These are phyloP conservation scores for Pantelozetes paolii DNA, from an alignment of 2,888 invertebrate genomes.

Conservation along the genomic window DNA sequence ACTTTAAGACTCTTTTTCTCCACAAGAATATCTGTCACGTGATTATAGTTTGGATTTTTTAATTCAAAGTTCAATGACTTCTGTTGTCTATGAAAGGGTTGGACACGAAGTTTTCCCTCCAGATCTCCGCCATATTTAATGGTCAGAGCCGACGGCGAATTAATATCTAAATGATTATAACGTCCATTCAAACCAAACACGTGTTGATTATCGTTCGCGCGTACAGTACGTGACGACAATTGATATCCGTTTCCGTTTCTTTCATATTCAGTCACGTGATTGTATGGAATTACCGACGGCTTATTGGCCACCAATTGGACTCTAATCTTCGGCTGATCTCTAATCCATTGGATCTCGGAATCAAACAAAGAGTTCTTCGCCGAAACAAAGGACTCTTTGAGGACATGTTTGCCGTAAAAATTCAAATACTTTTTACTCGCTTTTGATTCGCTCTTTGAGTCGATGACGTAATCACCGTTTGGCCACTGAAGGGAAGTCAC, in stretches of 20 bases:
- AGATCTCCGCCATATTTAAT: neutral
- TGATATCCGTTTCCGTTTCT: too few relatives aligned
- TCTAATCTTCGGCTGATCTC: neutral
- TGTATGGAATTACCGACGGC: neutral
- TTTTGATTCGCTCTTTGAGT: neutral
- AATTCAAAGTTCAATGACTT: neutral
- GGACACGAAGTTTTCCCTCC: neutral
- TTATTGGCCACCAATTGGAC: neutral
- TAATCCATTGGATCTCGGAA: neutral
- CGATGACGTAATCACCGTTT: neutral
- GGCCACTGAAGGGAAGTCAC: neutral
- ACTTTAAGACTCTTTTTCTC: neutral
- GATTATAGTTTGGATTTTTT: neutral
- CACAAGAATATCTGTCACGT: neutral
- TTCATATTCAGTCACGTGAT: neutral
- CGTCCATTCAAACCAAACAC: too few relatives aligned
- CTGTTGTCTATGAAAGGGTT: neutral
- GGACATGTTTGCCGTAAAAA: neutral
- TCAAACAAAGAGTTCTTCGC: neutral
- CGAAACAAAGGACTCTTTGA: neutral
- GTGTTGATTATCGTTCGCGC: too few relatives aligned
- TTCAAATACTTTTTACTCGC: neutral
- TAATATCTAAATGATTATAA: neutral
- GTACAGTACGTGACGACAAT: too few relatives aligned
- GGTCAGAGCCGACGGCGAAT: neutral